phyloP scores from a whole-genome alignment of 1,140 invertebrate species.

The Agraylea sexmaculata region DNA sequence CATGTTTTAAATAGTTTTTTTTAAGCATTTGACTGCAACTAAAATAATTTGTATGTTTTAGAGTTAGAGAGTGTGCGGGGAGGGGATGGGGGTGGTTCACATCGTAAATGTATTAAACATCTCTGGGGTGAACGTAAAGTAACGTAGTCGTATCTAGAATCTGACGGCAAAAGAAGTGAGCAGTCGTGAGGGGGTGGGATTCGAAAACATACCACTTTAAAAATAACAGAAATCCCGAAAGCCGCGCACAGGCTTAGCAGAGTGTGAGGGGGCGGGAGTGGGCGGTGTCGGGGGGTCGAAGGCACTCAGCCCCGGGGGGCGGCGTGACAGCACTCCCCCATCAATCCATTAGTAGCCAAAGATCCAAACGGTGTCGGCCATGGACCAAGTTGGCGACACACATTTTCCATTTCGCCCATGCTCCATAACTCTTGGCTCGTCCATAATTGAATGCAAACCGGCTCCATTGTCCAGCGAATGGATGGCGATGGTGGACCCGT shows the following conservation, averaged over 20 bases:
- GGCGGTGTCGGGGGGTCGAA: no score
- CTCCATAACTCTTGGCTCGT: slow-evolving; percentile 22
- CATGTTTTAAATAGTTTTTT: no score
- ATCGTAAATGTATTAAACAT: no score
- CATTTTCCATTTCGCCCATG: slow-evolving; percentile 21
- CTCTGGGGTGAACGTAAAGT: no score
- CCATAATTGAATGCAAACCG: slow-evolving; percentile 24
- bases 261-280: no score
- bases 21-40: no score
- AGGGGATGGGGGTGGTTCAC: no score
- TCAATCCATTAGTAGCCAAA: slow-evolving; percentile 23
- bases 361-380: slow-evolving; percentile 22
- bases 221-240: slow-evolving; percentile 9
- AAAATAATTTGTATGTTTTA: no score
- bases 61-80: no score
- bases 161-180: no score
- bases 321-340: slow-evolving; percentile 14
- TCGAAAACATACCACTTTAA: slow-evolving; percentile 8
- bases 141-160: no score
- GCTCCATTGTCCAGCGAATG: slow-evolving; percentile 21
- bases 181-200: background rate
- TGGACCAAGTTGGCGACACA: slow-evolving; percentile 22
- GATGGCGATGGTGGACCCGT: slow-evolving; percentile 3
- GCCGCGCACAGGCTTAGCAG: no score
- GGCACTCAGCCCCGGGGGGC: slow-evolving; percentile 5